Evolutionary conservation across 2,797 vertebrate species (phyloP), one percentile per base, ranked within the genome.

Genomic region (Chiroxiphia lanceolata): DNA sequence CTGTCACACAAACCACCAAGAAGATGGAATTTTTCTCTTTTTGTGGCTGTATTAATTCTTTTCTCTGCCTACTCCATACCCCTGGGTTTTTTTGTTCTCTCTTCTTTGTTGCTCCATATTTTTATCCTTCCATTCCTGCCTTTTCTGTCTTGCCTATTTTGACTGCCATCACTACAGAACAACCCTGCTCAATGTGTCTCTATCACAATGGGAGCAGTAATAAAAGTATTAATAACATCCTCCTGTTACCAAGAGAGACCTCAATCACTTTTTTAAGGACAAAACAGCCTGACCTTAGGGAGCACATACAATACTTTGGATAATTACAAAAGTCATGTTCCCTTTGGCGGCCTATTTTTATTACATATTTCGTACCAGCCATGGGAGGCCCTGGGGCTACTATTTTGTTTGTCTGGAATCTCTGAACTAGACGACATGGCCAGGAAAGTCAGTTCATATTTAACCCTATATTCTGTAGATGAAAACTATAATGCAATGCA

Each of bases 331-430:
- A 77, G 79, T 83, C 80, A 75, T 91, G 90, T 86, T 94, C 95
- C 80, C 72, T 96, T 89, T 95, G 92, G 89, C 6, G 11, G 89
- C 85, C 80, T 90, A 63, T 94, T 93, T 97, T 97, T 97, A 97
- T 93, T 95, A 93, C 91, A 77, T 92, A 91, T 86, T 96, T 93
- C 0, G 4, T 89, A 96, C 95, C 89, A 93, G 93, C 69, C 76
- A 63, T 1, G 2, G 91, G 87, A 94, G 84, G 79, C 95, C 95
- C 92, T 67, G 65, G 51, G 87, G 95, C 93, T 91, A 90, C 94
- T 82, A 83, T 86, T 94, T 88, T 88, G 85, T 84, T 97, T 86
- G 94, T 96, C 95, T 97, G 94, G 93, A 96, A 77, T 86, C 93
- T 96, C 87, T 74, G 61, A 59, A 54, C 87, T 76, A 94, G 84